These are phyloP conservation scores for Pandemis corylana DNA, from an alignment of 2,888 invertebrate genomes.

Conservation along the genomic window DNA sequence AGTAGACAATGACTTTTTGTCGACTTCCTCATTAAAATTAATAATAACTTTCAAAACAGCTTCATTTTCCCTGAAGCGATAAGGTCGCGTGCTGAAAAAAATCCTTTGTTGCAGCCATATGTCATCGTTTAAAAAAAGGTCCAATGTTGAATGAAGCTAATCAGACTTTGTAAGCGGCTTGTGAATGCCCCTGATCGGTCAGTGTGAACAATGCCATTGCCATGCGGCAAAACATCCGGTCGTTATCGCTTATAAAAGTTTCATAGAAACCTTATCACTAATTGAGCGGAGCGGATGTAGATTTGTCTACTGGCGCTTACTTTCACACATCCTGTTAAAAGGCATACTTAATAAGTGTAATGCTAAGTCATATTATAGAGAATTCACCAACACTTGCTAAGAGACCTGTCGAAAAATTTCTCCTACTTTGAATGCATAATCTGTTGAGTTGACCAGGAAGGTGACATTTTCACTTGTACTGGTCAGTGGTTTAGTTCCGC, in stretches of 20 bases:
- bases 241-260: constrained; percentile 70
- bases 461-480: constrained; percentile 19
- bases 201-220: constrained; percentile 67
- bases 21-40: constrained; percentile 35
- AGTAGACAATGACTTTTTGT: constrained; percentile 46
- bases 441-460: constrained; percentile 8
- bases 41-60: constrained; percentile 15
- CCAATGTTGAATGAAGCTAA: constrained; percentile 39
- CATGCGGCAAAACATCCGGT: constrained; percentile 78
- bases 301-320: constrained; percentile 35
- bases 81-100: constrained; percentile 21
- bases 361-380: background rate
- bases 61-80: background rate
- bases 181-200: constrained; percentile 46
- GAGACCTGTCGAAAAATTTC: background rate
- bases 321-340: constrained; percentile 19
- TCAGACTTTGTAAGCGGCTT: constrained; percentile 33
- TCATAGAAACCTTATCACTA: constrained; percentile 57
- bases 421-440: background rate
- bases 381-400: constrained; percentile 1
- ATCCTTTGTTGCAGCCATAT: constrained; percentile 10
- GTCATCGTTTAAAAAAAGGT: constrained; percentile 16
- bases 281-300: constrained; percentile 32
- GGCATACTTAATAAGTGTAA: background rate
- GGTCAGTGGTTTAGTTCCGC: constrained; percentile 30